These are phyloP conservation scores for Brachyalestes nurse DNA, from an alignment of 2,797 vertebrate genomes.

Conservation along the genomic window DNA sequence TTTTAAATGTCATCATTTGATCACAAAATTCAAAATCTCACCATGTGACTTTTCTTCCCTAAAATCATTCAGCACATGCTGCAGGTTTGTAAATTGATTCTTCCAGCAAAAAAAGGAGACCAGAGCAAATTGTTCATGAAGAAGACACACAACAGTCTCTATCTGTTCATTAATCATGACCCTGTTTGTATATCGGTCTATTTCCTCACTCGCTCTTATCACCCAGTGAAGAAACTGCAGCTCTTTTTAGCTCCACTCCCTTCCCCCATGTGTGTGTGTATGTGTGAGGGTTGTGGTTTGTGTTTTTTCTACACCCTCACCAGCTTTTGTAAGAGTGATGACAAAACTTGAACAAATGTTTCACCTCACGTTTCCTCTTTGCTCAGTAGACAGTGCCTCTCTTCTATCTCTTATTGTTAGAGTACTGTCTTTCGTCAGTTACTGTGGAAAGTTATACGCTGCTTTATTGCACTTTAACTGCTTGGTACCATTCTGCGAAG, in stretches of 20 bases:
- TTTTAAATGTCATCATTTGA: no score
- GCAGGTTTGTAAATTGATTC: neutral
- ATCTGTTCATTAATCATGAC: constrained; percentile 1
- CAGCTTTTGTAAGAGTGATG: constrained; percentile 2
- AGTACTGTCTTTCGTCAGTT: neutral
- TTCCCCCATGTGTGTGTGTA: neutral
- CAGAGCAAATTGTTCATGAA: neutral
- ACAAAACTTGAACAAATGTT: neutral
- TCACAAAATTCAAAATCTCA: no score
- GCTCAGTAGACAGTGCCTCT: neutral
- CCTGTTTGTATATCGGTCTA: neutral
- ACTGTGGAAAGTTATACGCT: neutral
- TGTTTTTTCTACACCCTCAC: neutral
- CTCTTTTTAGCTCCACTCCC: neutral
- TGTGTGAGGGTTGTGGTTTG: neutral
- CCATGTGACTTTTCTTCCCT: no score
- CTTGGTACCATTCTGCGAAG: neutral
- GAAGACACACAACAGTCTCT: neutral
- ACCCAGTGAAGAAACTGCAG: neutral
- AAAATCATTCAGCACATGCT: neutral
- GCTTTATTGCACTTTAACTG: constrained; percentile 7
- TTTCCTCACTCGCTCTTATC: constrained; percentile 16
- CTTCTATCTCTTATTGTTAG: no score
- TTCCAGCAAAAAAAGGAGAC: neutral
- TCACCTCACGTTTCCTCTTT: neutral